Conservation (phyloP, 2,113 vertebrate genomes). For the Apteryx mantelli region DNA sequence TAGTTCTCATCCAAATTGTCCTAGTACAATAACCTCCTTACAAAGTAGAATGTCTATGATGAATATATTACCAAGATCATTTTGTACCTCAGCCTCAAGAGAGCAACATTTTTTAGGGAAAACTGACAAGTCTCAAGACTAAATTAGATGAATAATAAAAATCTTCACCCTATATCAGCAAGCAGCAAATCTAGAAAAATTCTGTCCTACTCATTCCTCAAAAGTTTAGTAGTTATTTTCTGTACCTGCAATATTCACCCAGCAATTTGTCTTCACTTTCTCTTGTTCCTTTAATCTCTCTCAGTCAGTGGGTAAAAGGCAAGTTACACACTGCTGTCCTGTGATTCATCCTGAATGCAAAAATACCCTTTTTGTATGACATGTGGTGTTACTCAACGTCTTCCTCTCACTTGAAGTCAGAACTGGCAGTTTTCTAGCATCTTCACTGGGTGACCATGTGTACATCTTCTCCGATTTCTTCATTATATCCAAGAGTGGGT, state of each 20-base stretch:
- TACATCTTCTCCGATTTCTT: neutral
- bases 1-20: neutral
- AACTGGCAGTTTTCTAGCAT: slow-evolving; percentile 5
- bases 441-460: neutral
- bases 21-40: neutral
- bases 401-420: slow-evolving; percentile 16
- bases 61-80: neutral
- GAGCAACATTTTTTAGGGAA: neutral
- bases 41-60: neutral
- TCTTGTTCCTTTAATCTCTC: neutral
- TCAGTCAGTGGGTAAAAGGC: neutral
- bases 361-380: neutral
- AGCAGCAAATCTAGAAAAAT: neutral
- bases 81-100: neutral
- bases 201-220: neutral
- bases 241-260: neutral
- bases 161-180: neutral
- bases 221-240: neutral
- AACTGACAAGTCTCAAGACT: neutral
- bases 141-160: neutral
- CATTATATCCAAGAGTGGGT: neutral
- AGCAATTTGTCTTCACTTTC: neutral
- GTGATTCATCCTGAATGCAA: slow-evolving; percentile 24
- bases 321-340: neutral
- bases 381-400: slow-evolving; percentile 39